Evolutionary conservation across 2,797 vertebrate species (phyloP).

Genomic region (Protosalanx chinensis): DNA sequence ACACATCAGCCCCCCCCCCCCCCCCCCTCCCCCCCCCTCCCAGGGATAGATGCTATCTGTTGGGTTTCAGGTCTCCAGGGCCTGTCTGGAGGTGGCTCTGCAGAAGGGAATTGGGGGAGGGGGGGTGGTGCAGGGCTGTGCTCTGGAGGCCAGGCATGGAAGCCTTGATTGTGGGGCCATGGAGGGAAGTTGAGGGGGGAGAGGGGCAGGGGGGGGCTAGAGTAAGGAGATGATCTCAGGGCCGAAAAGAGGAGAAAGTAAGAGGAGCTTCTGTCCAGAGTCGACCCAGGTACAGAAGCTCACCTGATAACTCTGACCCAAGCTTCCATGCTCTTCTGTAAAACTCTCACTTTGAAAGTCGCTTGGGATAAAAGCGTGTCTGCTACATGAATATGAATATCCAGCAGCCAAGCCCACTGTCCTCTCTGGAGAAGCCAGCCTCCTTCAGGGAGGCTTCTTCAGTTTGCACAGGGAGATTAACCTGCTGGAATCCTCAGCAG

Average conservation of each 20-base stretch:
- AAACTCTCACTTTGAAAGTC: too few relatives aligned
- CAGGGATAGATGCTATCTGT: conserved; percentile 58
- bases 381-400: too few relatives aligned
- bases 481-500: background rate
- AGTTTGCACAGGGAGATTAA: background rate
- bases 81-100: conserved; percentile 49
- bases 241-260: conserved; percentile 38
- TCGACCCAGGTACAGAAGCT: too few relatives aligned
- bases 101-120: conserved; percentile 55
- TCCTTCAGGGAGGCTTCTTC: background rate
- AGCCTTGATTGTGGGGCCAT: conserved; percentile 11
- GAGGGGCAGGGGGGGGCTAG: conserved; percentile 51
- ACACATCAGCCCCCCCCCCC: conserved; percentile 57
- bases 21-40: conserved; percentile 10
- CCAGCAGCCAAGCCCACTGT: too few relatives aligned
- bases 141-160: conserved; percentile 24
- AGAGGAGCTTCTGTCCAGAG: conserved; percentile 21
- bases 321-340: too few relatives aligned
- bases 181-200: conserved; percentile 8
- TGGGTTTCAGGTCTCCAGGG: conserved; percentile 41
- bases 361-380: too few relatives aligned
- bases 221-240: conserved; percentile 31
- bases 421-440: background rate
- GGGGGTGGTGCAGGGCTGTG: conserved; percentile 23
- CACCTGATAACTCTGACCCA: too few relatives aligned